phyloP scores from a whole-genome alignment of 2,113 vertebrate species.

The Cinclus cinclus region DNA sequence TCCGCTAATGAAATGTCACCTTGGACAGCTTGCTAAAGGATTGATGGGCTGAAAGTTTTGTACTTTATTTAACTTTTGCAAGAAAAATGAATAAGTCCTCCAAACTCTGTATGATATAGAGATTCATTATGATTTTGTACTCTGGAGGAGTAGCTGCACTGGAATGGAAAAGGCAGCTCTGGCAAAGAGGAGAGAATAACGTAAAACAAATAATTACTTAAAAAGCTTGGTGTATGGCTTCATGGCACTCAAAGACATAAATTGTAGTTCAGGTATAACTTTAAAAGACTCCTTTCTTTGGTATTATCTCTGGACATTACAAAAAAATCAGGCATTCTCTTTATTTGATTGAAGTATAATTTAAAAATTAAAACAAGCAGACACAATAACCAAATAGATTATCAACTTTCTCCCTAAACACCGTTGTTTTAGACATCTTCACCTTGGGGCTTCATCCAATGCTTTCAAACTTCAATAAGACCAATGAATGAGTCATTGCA shows the following conservation, averaged over 20 bases:
- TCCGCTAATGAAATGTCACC: conserved; percentile 94
- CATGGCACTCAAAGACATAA: neutral
- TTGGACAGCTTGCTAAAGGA: conserved; percentile 85
- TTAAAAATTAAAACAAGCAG: neutral
- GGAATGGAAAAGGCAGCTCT: neutral
- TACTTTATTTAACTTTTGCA: conserved; percentile 86
- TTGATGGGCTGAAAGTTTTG: conserved; percentile 88
- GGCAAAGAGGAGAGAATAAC: conserved; percentile 1
- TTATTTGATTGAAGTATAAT: neutral
- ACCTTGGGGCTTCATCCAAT: neutral
- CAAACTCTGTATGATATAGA: conserved; percentile 74
- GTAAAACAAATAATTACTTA: conserved; percentile 53
- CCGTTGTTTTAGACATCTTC: neutral
- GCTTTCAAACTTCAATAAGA: neutral
- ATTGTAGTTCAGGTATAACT: neutral
- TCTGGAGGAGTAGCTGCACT: conserved; percentile 7
- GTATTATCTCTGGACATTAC: neutral
- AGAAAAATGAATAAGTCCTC: conserved; percentile 79
- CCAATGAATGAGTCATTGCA: neutral
- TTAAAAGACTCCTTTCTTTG: neutral
- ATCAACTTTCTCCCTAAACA: neutral
- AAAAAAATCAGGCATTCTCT: neutral
- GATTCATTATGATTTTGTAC: conserved; percentile 67
- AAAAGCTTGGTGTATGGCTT: neutral
- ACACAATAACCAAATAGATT: too few relatives aligned